Base-by-base conservation (phyloP, 2,113 vertebrate genomes). In the Monopterus albus region DNA sequence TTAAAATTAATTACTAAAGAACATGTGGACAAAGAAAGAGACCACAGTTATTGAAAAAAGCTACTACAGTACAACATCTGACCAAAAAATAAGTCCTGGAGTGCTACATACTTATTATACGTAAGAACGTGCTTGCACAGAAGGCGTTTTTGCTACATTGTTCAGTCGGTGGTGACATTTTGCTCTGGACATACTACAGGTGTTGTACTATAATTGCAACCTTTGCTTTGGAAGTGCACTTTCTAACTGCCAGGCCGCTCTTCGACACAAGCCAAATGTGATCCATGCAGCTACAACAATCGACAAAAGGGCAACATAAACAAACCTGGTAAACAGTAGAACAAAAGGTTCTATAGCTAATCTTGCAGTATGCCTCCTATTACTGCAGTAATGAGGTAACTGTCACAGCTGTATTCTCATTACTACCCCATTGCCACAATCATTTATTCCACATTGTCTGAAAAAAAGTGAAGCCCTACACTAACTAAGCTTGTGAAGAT, bases 401-500 rank as follows among this genome's bases (percentile, higher is more conserved):
- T 62, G 33, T 23, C 7, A 39, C 45, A 60, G 55, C 23, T 57
- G 23, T 29, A 52, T 20, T 72, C n/a, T 52, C 47, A 71, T 53
- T 56, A 29, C 21, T 15, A 31, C 10, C 29, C 21, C 21, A 46
- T 1, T 2, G 47, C 45, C n/a, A 20, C 13, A 40, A n/a, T 55
- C 29, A 35, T 47, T 66, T 53, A 42, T 35, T 21, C 25, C 0
- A 17, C 23, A 52, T 31, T 25, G 12, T 55, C 33, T 60, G 63
- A 49, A 56, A 56, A n/a, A 55, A 55, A 68, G 11, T 23, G n/a
- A 70, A 10, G 11, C 18, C 5, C 28, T 59, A 31, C 18, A 60
- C 50, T 35, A 12, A 38, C 38, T 57, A 46, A 65, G 80, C 8
- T 40, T 46, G 60, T 38, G 36, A 26, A 63, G 38, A 64, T 38